Conservation (phyloP, 2,797 vertebrate genomes). For the Centroberyx gerrardi region DNA sequence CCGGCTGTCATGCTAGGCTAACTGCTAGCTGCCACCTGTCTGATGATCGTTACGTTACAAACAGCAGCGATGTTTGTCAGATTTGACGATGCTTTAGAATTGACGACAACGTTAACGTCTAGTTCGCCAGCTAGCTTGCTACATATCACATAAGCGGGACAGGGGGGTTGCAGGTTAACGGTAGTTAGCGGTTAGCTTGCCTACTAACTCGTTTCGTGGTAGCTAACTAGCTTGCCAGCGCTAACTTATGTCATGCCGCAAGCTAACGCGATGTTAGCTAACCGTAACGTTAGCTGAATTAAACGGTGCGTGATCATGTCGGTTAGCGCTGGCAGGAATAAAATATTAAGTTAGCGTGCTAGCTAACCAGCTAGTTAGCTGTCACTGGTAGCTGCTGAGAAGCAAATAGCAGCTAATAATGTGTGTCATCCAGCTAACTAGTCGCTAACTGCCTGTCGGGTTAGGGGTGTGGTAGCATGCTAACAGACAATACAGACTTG, state of each 20-base stretch:
- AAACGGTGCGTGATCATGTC: neutral
- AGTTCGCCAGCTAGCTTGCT: neutral
- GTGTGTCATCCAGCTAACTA: neutral
- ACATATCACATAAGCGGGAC: neutral
- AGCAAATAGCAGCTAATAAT: neutral
- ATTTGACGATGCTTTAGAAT: too few species aligned
- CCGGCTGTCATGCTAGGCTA: conserved; percentile 31
- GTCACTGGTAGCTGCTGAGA: neutral
- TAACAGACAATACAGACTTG: conserved; percentile 4
- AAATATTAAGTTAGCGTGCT: neutral
- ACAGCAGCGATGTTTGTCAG: too few species aligned
- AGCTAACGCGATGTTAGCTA: conserved; percentile 38
- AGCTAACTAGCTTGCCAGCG: conserved; percentile 9
- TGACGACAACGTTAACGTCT: too few species aligned
- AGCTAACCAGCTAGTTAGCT: neutral
- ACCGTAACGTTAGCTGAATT: neutral
- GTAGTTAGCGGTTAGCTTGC: conserved; percentile 26
- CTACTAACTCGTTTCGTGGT: conserved; percentile 27
- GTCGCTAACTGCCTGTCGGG: conserved; percentile 2
- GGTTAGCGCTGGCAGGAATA: neutral
- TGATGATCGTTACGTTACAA: conserved; percentile 57
- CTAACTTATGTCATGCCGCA: conserved; percentile 58
- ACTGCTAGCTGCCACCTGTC: conserved; percentile 77
- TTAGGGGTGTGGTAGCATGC: conserved; percentile 29
- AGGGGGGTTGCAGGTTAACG: neutral